Conservation (phyloP, 2,888 invertebrate genomes). For the Tinea trinotella region DNA sequence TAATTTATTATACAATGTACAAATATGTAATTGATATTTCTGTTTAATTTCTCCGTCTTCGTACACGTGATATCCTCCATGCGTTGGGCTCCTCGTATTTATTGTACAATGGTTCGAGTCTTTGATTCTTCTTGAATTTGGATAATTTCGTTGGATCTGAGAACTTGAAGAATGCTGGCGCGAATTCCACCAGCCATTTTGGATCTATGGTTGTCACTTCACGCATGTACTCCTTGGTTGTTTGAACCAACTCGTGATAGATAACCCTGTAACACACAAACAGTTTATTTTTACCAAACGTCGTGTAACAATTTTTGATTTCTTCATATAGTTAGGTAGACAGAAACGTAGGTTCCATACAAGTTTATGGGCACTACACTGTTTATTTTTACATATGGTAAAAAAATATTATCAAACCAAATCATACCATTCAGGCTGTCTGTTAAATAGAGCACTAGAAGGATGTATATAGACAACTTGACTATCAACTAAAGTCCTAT, state of each 20-base stretch:
- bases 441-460: conserved; percentile 96
- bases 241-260: conserved; percentile 98
- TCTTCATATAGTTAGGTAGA: too few species aligned
- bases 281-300: background rate
- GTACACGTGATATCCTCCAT: conserved; percentile 97
- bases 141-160: conserved; percentile 98
- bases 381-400: too few species aligned
- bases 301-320: background rate
- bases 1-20: background rate
- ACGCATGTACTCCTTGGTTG: conserved; percentile 99
- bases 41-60: conserved; percentile 91
- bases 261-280: conserved; percentile 82
- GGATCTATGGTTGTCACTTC: conserved; percentile 98
- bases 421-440: conserved; percentile 98
- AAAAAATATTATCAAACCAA: too few species aligned
- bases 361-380: too few species aligned
- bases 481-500: conserved; percentile 96
- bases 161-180: conserved; percentile 99
- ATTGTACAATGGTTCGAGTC: conserved; percentile 97
- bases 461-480: conserved; percentile 99
- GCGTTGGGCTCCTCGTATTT: conserved; percentile 99
- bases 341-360: too few species aligned
- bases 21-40: background rate
- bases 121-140: conserved; percentile 99
- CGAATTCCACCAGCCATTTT: conserved; percentile 99